Conservation (phyloP, 2,113 vertebrate genomes). For the Climacteris rufus region DNA sequence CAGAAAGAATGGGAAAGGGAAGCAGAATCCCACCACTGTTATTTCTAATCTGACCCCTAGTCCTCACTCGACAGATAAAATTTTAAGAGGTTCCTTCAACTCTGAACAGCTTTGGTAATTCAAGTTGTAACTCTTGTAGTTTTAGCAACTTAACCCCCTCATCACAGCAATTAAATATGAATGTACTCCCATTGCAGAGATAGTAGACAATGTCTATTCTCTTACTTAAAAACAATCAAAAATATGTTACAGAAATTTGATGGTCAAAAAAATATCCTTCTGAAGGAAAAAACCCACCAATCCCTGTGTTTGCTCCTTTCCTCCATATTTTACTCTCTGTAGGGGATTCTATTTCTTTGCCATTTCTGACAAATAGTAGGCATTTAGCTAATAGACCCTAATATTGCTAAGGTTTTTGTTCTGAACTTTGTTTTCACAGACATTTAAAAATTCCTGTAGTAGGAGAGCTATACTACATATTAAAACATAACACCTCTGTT, state of each 20-base stretch:
- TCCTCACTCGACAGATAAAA: background rate
- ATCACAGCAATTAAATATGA: background rate
- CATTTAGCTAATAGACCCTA: background rate
- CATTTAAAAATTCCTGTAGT: background rate
- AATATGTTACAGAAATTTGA: background rate
- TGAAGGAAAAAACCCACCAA: background rate
- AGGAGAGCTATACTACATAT: background rate
- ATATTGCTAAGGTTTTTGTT: background rate
- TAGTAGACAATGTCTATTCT: background rate
- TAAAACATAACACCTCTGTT: background rate
- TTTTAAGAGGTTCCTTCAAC: background rate
- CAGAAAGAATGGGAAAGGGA: background rate
- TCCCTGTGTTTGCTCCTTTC: background rate
- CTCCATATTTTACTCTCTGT: background rate
- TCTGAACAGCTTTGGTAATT: background rate
- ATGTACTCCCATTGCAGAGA: background rate
- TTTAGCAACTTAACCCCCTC: background rate
- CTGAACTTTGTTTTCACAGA: background rate
- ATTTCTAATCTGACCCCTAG: background rate
- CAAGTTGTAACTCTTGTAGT: background rate
- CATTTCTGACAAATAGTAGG: background rate
- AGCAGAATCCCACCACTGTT: fast-evolving
- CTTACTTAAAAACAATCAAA: background rate
- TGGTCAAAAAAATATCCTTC: background rate
- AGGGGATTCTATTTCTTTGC: background rate